These are phyloP conservation scores for Meleagris gallopavo DNA, from an alignment of 2,113 vertebrate species.

Conservation along the genomic window DNA sequence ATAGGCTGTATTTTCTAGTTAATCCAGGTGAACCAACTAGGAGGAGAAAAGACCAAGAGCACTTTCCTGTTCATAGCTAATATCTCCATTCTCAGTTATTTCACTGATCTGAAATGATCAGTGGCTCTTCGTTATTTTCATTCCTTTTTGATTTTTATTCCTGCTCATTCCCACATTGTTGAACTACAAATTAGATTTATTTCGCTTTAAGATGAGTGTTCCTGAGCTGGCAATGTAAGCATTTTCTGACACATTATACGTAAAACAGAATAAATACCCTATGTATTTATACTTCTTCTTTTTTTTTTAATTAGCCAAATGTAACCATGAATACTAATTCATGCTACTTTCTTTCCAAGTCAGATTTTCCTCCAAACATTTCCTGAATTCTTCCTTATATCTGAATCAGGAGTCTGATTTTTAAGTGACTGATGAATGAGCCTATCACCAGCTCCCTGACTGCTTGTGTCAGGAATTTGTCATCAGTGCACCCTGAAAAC, in stretches of 20 bases:
- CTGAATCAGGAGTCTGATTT: constrained; percentile 27
- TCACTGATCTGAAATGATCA: not conserved
- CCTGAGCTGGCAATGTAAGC: not conserved
- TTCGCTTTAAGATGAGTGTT: constrained; percentile 4
- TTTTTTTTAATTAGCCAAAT: not conserved
- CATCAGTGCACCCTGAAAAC: too few relatives aligned
- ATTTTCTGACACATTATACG: constrained; percentile 30
- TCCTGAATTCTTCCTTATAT: not conserved
- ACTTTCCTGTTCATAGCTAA: not conserved
- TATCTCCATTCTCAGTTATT: not conserved
- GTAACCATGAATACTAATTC: not conserved
- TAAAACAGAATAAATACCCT: not conserved
- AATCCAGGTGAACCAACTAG: not conserved
- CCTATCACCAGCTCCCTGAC: too few relatives aligned
- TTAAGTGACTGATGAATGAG: constrained; percentile 19
- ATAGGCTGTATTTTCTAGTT: not conserved
- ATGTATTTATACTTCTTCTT: not conserved
- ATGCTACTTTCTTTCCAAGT: not conserved
- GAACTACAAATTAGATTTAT: not conserved
- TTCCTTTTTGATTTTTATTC: not conserved
- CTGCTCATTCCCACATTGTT: not conserved
- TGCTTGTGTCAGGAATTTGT: too few relatives aligned
- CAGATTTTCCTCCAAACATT: constrained; percentile 16
- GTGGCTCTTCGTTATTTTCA: not conserved
- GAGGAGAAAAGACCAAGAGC: not conserved